Evolutionary conservation across 92 coral and sea anemone genomes (phyloP), one percentile per base, ranked within the genome.

Genomic region (Phenganax stokvisi): DNA sequence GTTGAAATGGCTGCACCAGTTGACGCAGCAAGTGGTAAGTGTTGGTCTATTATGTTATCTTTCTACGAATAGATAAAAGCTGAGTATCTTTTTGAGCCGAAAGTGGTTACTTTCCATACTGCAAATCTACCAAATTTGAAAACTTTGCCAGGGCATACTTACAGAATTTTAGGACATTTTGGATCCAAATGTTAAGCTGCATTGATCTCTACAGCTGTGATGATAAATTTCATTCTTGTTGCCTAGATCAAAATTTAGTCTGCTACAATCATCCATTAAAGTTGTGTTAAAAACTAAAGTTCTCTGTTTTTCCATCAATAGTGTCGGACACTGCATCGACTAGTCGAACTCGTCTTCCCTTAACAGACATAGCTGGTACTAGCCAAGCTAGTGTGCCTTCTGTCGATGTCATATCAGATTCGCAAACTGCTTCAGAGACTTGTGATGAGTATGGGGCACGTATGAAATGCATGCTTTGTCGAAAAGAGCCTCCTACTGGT

Each of bases 401-500:
- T 29, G 76, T 25, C 17, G 27, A 82, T 28, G 54, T 61, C 17
- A 11, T 20, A 10, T 28, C 54, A 17, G 56, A 68, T 12, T 54
- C 77, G 51, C 66, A 80, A 25, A 58, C 82, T 56, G 52, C 65
- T 10, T 68, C 73, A 53, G 73, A 47, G 56, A n/a, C 25, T 28
- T 80, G 54, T 56, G 52, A 17, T 12, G 16, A 11, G 70, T 70
- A 31, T 56, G 27, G 87, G 47, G 47, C 47, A 76, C 86, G 60
- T 12, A 60, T 74, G 54, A 83, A 91, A 83, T 93, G 98, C 65
- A 90, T 93, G 56, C 83, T 93, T 59, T 93, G 98, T 68, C 87
- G 87, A 12, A 85, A 85, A 56, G 89, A 88, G 64, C 98, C 98
- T 44, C 91, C 97, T 51, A 89, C 91, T 83, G 98, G 97, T 13